These are phyloP conservation scores for Tipula helvola DNA, from an alignment of 2,888 invertebrate species.

Conservation along the genomic window DNA sequence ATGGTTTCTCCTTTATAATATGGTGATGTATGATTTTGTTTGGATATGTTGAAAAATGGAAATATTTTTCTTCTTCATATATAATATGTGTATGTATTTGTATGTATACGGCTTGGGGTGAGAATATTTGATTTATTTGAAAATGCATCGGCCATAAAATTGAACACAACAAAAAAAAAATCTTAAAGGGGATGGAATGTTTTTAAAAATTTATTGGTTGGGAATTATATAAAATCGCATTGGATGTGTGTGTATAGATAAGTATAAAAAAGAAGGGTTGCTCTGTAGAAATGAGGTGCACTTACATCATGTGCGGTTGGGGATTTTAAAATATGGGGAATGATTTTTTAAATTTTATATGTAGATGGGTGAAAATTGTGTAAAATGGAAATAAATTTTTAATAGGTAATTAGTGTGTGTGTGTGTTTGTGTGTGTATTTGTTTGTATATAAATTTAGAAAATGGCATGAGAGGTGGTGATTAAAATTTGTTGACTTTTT, in stretches of 20 bases:
- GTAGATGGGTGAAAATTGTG: not conserved
- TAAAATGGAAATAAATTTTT: not conserved
- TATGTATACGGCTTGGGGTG: not conserved
- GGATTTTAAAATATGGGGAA: not conserved
- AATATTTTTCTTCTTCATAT: not conserved
- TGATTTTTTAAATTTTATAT: not conserved
- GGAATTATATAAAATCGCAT: not conserved
- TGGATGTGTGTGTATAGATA: not conserved
- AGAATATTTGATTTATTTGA: not conserved
- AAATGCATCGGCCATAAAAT: slow-evolving; percentile 4
- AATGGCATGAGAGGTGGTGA: not conserved
- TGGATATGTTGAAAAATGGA: not conserved
- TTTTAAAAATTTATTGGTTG: not conserved
- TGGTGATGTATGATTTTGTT: not conserved
- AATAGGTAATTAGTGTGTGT: not conserved
- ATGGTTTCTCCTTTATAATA: not conserved
- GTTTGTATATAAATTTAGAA: not conserved
- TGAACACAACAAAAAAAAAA: not conserved
- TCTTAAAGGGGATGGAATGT: not conserved
- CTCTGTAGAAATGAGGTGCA: not conserved
- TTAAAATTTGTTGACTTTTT: not conserved
- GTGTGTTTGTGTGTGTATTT: not conserved
- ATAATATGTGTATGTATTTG: not conserved
- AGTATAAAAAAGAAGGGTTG: not conserved
- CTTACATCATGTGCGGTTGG: not conserved